A percentile compares a stretch with the other conserved stretches of the same genome.
These are phyloP conservation scores for Apodemia zela DNA, from an alignment of 2,888 invertebrate genomes.

Conservation along the genomic window DNA sequence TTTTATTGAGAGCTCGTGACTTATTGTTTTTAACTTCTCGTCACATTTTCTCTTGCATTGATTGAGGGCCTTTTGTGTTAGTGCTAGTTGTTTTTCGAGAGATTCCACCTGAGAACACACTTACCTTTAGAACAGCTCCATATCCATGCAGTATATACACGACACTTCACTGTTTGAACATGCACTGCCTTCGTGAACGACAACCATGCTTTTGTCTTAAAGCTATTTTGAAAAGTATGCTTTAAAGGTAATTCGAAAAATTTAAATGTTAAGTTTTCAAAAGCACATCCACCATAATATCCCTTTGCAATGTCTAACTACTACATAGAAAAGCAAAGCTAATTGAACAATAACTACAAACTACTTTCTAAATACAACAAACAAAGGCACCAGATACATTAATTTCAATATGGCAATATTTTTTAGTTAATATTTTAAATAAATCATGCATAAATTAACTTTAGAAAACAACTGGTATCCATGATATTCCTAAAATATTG, in stretches of 20 bases:
- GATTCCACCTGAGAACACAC: slow-evolving; percentile 80
- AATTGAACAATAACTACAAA: neutral
- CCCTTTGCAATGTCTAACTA: slow-evolving; percentile 19
- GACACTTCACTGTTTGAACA: slow-evolving; percentile 43
- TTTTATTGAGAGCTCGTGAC: slow-evolving; percentile 80
- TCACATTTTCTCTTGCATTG: slow-evolving; percentile 76
- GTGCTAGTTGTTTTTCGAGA: slow-evolving; percentile 78
- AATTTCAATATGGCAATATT: too few species aligned
- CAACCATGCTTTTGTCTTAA: slow-evolving; percentile 40
- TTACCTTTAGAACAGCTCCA: slow-evolving; percentile 59
- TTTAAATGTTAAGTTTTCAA: neutral
- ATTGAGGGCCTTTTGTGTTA: slow-evolving; percentile 77
- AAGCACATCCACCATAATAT: slow-evolving; percentile 15
- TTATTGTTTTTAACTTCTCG: slow-evolving; percentile 78
- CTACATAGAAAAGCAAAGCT: slow-evolving; percentile 23
- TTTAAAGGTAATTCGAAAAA: neutral
- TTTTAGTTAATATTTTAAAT: too few species aligned
- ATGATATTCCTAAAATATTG: too few species aligned
- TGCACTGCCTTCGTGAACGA: slow-evolving; percentile 52
- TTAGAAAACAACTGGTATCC: too few species aligned
- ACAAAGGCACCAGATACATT: neutral
- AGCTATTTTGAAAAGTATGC: neutral
- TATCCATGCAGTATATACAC: slow-evolving; percentile 63
- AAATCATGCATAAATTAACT: too few species aligned
- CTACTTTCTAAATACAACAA: neutral